phyloP scores from a whole-genome alignment of 2,113 vertebrate genomes.

The Proteles cristata region DNA sequence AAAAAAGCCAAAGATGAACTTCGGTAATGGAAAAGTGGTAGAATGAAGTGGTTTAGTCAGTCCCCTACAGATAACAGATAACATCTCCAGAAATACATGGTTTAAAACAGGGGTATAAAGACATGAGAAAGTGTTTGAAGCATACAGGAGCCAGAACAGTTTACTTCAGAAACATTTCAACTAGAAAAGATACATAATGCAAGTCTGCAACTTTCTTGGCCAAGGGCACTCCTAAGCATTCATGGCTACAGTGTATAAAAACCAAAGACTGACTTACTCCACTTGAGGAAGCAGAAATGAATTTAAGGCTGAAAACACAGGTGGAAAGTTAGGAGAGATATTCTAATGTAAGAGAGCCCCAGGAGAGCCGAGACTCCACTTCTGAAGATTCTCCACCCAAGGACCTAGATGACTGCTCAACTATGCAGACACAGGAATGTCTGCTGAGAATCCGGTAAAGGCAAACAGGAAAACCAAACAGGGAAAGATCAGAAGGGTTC shows the following conservation, averaged over 20 bases:
- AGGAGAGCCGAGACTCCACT: not conserved
- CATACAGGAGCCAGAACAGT: not conserved
- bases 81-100: not conserved
- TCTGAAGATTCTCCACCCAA: not conserved
- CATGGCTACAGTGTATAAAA: not conserved
- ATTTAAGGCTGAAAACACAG: not conserved
- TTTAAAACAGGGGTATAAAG: not conserved
- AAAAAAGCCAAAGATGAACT: not conserved
- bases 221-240: not conserved
- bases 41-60: not conserved
- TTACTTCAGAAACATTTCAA: not conserved
- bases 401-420: not conserved
- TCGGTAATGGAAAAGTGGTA: not conserved
- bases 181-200: not conserved
- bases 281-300: not conserved
- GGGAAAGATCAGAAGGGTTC: not conserved
- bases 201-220: not conserved
- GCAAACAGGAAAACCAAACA: not conserved
- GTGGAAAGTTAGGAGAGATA: not conserved
- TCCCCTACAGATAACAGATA: not conserved
- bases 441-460: not conserved
- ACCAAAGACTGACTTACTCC: not conserved
- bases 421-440: not conserved
- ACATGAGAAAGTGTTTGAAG: not conserved
- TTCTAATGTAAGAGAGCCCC: not conserved